Base-by-base conservation (phyloP, 23 tunicate species). In the Styela clava region DNA sequence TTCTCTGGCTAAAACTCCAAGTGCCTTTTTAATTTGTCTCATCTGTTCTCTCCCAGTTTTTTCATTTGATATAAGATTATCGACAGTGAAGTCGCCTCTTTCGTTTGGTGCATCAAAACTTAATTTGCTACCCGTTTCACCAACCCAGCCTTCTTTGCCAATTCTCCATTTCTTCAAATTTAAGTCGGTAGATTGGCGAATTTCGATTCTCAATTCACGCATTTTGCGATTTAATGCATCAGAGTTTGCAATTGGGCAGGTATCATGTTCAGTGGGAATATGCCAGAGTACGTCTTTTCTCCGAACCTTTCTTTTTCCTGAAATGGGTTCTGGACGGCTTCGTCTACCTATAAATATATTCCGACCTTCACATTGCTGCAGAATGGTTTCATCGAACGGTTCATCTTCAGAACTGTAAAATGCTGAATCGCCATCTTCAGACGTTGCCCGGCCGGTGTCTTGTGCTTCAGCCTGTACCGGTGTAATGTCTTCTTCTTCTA, bases 351-450 rank as follows among this genome's bases (percentile, higher is more conserved):
- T 44, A 0, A 31, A 0, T 22, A 76, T 24, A 22, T 25, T 44
- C 27, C 44, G 65, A 5, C 81, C 81, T 52, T 51, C 27, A 25
- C 27, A 20, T 1, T 51, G 23, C 31, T 35, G 27, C 64, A 76
- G 21, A 23, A 76, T 52, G 12, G 28, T 24, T 1, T 76, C 81
- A 29, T 76, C 81, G 19, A 67, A 22, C 19, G 12, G 23, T 36
- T 76, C 81, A n/a, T 44, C 65, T 24, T 76, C 81, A 7, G 81
- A 76, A 52, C 52, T 52, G 52, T 36, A 51, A 24, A 52, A 76
- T 18, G 52, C 52, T 26, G 64, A 44, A 52, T 76, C 81, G 1
- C 32, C 78, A 16, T 52, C 24, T 29, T 44, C 31, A 1, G 31
- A 25, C 30, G 0, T 18, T 67, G 29, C 81, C 12, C 35, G 21